These are phyloP conservation scores for Dendronephthya gigantea DNA, from an alignment of 64 coral and sea anemone genomes.

Conservation along the genomic window DNA sequence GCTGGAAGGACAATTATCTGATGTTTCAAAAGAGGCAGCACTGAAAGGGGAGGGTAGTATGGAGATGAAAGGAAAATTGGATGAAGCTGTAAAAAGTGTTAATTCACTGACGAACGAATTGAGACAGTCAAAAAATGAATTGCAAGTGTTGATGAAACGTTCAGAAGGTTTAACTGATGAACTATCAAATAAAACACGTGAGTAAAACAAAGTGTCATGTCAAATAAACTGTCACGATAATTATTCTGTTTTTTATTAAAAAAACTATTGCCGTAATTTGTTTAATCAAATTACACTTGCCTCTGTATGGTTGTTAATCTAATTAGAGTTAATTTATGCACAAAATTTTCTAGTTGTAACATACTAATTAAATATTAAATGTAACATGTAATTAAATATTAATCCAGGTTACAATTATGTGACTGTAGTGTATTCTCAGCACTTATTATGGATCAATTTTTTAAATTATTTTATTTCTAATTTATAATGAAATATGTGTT, in stretches of 20 bases:
- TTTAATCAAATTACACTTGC: neutral
- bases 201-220: neutral
- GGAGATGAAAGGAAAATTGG: slow-evolving; percentile 26
- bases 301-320: neutral
- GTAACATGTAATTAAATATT: neutral
- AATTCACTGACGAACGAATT: slow-evolving; percentile 46
- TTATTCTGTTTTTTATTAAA: too few relatives aligned
- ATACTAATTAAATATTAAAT: neutral
- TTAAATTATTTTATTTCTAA: neutral
- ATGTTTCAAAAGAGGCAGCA: neutral
- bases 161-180: slow-evolving; percentile 55
- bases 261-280: neutral
- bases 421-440: neutral
- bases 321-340: neutral
- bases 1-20: neutral
- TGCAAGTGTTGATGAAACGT: slow-evolving; percentile 52
- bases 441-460: neutral
- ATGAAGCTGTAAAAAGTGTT: slow-evolving; percentile 38
- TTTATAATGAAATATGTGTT: neutral
- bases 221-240: too few relatives aligned
- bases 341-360: neutral
- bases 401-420: too few relatives aligned
- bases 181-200: slow-evolving; percentile 68
- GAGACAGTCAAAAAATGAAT: slow-evolving; percentile 48
- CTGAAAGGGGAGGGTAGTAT: neutral